Percentiles rank a stretch among this genome's conserved stretches.
Evolutionary conservation across 2,113 vertebrate genomes (phyloP).

Genomic region (Marcusenius ussheri): DNA sequence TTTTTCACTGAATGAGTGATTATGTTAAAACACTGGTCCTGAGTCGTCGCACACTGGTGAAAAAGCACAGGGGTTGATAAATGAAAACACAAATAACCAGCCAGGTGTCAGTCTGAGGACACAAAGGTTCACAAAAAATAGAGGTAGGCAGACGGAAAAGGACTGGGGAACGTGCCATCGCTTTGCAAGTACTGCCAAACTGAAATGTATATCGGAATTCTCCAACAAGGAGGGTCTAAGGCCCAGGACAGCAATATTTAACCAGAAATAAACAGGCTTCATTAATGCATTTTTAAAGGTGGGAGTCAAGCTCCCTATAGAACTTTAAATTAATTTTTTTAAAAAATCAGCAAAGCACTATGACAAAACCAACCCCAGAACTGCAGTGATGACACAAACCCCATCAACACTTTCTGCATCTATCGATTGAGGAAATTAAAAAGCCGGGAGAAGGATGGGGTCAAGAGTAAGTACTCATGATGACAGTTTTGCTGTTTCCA

Average conservation of each 20-base stretch:
- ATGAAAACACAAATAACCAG: not conserved
- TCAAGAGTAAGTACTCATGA: not conserved
- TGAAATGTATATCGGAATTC: not conserved
- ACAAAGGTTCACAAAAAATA: not conserved
- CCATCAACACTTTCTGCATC: not conserved
- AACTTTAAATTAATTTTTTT: not conserved
- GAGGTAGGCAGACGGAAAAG: not conserved
- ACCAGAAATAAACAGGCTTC: not conserved
- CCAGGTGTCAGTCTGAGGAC: not conserved
- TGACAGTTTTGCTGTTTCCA: not conserved
- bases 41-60: not conserved
- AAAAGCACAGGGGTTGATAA: not conserved
- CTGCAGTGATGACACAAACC: not conserved
- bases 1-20: not conserved
- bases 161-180: not conserved
- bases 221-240: not conserved
- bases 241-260: not conserved
- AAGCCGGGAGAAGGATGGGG: not conserved
- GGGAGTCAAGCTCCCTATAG: not conserved
- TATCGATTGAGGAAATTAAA: not conserved
- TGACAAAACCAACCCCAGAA: not conserved
- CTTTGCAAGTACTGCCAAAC: not conserved
- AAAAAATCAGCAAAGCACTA: not conserved
- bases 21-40: not conserved
- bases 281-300: not conserved